Evolutionary conservation across 1,140 invertebrate genomes (phyloP).

Genomic region (Notospermus geniculatus): DNA sequence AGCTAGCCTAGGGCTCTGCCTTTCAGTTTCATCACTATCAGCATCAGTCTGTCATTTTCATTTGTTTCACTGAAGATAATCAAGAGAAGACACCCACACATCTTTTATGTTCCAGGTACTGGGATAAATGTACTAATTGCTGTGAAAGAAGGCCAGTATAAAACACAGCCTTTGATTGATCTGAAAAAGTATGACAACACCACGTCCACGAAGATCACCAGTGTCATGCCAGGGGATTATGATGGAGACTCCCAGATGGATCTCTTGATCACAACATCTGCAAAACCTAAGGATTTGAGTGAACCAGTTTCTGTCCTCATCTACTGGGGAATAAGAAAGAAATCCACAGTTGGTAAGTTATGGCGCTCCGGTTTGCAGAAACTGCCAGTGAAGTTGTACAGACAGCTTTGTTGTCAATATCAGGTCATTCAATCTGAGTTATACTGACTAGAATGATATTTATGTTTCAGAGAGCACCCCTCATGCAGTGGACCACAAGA

Average conservation of each 20-base stretch:
- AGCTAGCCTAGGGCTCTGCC: too few relatives aligned
- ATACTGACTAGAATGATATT: too few relatives aligned
- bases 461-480: constrained; percentile 17
- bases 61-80: too few relatives aligned
- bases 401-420: too few relatives aligned
- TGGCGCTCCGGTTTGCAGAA: neutral
- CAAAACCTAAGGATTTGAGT: constrained; percentile 12
- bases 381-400: too few relatives aligned
- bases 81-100: too few relatives aligned
- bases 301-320: constrained; percentile 40
- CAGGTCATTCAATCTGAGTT: too few relatives aligned
- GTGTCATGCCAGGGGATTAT: constrained; percentile 87
- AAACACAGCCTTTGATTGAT: neutral
- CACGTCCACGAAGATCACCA: constrained; percentile 39
- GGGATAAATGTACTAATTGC: neutral
- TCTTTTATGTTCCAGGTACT: too few relatives aligned
- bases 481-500: constrained; percentile 39
- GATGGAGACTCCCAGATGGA: constrained; percentile 94
- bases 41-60: too few relatives aligned
- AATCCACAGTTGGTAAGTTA: neutral
- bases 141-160: constrained; percentile 4
- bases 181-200: constrained; percentile 5
- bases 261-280: constrained; percentile 64
- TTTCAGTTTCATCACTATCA: too few relatives aligned
- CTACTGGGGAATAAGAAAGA: constrained; percentile 40